A percentile compares a stretch with the other conserved stretches of the same genome.
Evolutionary conservation across 2,888 invertebrate genomes (phyloP).

Genomic region (Crioceris asparagi): DNA sequence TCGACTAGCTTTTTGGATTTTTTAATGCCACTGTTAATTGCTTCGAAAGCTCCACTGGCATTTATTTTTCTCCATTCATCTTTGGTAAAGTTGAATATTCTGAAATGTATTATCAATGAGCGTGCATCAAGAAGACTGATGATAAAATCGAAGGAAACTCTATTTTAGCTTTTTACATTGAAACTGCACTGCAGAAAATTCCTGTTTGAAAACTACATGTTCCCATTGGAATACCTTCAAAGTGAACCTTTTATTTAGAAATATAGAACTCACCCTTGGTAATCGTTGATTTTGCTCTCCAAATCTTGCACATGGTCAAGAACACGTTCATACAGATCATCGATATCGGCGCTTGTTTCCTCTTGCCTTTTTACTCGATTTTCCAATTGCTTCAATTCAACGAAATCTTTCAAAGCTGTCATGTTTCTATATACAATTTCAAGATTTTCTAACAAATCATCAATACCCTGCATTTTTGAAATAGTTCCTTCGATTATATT

Average conservation of each 20-base stretch:
- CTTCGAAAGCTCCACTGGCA: slow-evolving; percentile 57
- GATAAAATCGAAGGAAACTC: background rate
- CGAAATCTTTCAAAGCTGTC: slow-evolving; percentile 15
- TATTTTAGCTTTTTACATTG: background rate
- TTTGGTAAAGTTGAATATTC: slow-evolving; percentile 30
- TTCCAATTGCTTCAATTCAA: slow-evolving; percentile 32
- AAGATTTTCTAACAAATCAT: slow-evolving; percentile 20
- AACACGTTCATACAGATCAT: slow-evolving; percentile 38
- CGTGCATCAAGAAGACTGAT: background rate
- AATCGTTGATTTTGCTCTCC: slow-evolving; percentile 39
- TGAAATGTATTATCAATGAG: slow-evolving; percentile 10
- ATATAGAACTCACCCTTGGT: slow-evolving; percentile 25
- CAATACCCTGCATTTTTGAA: slow-evolving; percentile 17
- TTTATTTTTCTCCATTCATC: slow-evolving; percentile 51
- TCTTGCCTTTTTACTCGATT: slow-evolving; percentile 31
- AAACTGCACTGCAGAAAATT: too few species aligned
- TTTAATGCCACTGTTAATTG: slow-evolving; percentile 60
- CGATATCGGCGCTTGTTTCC: slow-evolving; percentile 27
- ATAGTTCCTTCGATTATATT: slow-evolving; percentile 16
- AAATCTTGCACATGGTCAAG: slow-evolving; percentile 42
- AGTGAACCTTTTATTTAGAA: background rate
- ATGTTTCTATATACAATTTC: slow-evolving; percentile 20
- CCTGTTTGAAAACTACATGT: too few species aligned
- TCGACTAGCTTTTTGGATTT: slow-evolving; percentile 52
- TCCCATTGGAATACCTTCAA: too few species aligned